phyloP scores from a whole-genome alignment of 2,888 invertebrate genomes.

The Pyrrhosoma nymphula region DNA sequence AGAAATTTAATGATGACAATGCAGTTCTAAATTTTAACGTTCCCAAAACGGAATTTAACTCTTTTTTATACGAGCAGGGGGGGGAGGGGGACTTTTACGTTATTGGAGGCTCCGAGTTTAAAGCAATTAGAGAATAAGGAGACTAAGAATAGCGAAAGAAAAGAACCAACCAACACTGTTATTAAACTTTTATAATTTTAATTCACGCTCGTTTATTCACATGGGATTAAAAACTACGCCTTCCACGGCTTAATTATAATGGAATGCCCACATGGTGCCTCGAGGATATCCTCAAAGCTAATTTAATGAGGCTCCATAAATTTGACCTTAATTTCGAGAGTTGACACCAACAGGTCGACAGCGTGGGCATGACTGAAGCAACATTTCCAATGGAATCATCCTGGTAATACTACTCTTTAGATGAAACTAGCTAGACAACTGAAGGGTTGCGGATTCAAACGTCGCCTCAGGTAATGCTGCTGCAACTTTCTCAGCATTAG shows the following conservation, averaged over 20 bases:
- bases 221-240: background rate
- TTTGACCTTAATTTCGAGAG: background rate
- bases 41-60: no score
- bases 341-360: background rate
- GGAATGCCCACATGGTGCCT: background rate
- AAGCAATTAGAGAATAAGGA: background rate
- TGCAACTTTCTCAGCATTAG: no score
- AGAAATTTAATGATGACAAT: no score
- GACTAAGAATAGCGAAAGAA: background rate
- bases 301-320: slow-evolving; percentile 1
- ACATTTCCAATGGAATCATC: no score
- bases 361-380: background rate
- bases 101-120: background rate
- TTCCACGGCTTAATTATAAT: background rate
- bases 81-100: no score
- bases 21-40: no score
- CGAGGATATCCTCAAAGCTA: background rate
- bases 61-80: no score
- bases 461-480: no score
- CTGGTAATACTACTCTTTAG: no score
- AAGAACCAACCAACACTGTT: background rate
- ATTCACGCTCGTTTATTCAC: background rate
- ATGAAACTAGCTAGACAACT: no score
- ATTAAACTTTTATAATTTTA: background rate
- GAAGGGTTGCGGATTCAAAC: no score